Percentiles rank a stretch among this genome's conserved stretches.
Evolutionary conservation across 1,140 invertebrate genomes (phyloP).

Genomic region (Leptoteleia sp.): DNA sequence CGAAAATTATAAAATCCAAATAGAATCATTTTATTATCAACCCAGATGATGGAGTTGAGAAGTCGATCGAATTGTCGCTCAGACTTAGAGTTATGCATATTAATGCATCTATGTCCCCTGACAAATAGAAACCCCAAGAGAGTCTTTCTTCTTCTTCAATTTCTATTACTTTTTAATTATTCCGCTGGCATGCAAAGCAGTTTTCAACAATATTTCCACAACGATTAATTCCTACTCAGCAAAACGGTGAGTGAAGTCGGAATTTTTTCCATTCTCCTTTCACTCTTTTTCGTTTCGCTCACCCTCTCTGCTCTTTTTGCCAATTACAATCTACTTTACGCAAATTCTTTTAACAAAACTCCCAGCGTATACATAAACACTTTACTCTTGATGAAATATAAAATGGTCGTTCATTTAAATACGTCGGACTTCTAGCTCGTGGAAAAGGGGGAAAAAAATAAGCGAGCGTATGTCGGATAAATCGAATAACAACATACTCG

Average conservation of each 20-base stretch:
- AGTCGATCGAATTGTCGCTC: constrained; percentile 33
- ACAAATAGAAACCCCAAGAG: constrained; percentile 17
- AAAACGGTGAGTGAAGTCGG: too few relatives aligned
- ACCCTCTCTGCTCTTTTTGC: too few relatives aligned
- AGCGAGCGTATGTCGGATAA: not conserved
- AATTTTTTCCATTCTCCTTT: not conserved
- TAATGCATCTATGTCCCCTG: constrained; percentile 41
- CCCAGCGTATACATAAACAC: too few relatives aligned
- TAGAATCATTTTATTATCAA: constrained; percentile 2
- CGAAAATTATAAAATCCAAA: constrained; percentile 1
- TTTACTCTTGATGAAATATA: not conserved
- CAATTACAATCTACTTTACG: not conserved
- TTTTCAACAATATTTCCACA: too few relatives aligned
- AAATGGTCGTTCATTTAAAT: constrained; percentile 4
- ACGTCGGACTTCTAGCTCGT: not conserved
- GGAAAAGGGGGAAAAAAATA: not conserved
- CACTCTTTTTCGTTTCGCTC: not conserved
- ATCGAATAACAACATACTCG: not conserved
- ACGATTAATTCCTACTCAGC: not conserved
- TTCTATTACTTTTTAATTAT: not conserved
- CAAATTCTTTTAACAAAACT: not conserved
- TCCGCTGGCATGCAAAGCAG: too few relatives aligned
- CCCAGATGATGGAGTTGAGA: constrained; percentile 8
- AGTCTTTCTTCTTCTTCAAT: not conserved
- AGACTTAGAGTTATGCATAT: constrained; percentile 50